These are phyloP conservation scores for Pardosa pseudoannulata DNA, from an alignment of 2,888 invertebrate genomes.

Conservation along the genomic window DNA sequence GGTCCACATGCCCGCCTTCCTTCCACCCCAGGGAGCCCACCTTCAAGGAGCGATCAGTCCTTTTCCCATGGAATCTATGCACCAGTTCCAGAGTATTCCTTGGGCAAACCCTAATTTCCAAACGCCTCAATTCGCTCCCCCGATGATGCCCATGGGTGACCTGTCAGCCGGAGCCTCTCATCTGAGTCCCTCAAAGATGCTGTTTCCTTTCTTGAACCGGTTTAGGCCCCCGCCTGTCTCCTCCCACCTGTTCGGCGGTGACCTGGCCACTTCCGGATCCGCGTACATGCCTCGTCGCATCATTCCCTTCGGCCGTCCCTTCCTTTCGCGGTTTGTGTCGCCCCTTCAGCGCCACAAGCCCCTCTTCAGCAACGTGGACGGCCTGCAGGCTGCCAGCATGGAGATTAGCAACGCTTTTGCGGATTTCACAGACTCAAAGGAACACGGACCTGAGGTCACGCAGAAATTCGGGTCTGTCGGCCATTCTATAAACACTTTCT, in stretches of 20 bases:
- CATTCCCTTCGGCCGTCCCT: not conserved
- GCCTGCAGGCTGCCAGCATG: constrained; percentile 37
- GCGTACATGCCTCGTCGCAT: not conserved
- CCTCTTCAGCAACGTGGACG: constrained; percentile 47
- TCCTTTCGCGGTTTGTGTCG: constrained; percentile 21
- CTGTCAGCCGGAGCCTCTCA: not conserved
- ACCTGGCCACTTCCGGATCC: constrained; percentile 33
- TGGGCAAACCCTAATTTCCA: not conserved
- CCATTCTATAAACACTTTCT: constrained; percentile 45
- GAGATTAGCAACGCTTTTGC: constrained; percentile 67
- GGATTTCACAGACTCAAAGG: constrained; percentile 55
- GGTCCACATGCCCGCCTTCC: not conserved
- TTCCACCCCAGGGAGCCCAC: constrained; percentile 5
- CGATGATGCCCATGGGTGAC: not conserved
- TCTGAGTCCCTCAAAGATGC: not conserved
- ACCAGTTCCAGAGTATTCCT: not conserved
- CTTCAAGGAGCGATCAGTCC: not conserved
- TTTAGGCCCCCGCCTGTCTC: not conserved
- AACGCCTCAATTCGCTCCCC: not conserved
- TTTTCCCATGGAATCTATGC: not conserved
- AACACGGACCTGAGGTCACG: constrained; percentile 56
- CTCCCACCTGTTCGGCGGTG: not conserved
- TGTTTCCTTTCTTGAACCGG: constrained; percentile 17
- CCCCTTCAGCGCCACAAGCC: constrained; percentile 36
- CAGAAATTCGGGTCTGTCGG: constrained; percentile 62